Base-by-base conservation (phyloP, 2,797 vertebrate species). In the Muscicapa comitata region DNA sequence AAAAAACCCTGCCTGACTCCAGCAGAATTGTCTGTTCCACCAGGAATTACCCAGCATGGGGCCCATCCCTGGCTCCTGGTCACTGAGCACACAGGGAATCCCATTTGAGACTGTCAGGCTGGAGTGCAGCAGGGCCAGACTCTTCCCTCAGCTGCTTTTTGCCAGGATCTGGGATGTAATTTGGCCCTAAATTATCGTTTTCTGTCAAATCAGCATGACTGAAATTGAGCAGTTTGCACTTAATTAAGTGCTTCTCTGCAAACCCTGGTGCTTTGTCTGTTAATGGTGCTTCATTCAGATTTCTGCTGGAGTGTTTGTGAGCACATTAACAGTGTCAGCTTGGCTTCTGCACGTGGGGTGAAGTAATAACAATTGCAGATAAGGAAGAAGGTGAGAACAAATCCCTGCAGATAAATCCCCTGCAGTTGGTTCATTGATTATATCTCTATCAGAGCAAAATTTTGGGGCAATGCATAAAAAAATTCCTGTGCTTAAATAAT, bases 201-300 rank as follows among this genome's bases (percentile, higher is more conserved):
- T 90, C 88, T 93, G 91, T 93, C 91, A 90, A 66, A 84, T 90
- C 85, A 66, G 62, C 2, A 0, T 91, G 87, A 62, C 87, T 91
- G 87, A 74, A 91, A 45, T 81, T 14, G 81, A 89, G 6, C 23
- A 21, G 57, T 92, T 92, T 93, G 81, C 81, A 45, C 57, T 91
- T 95, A 91, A 95, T 95, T 92, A 88, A 88, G 53, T 78, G 78
- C 75, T 82, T 53, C 45, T 65, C 72, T 87, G 78, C 65, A 89
- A 83, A 54, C 54, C 51, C 68, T 33, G 13, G 68, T 90, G 87
- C 82, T 86, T 75, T 81, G 31, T 54, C 13, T 17, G 0, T 51
- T 92, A 80, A 88, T 43, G 75, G 68, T 23, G 40, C 84, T 85
- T 74, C 83, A 40, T 83, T 91, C 53, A 61, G 65, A 43, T 78